A percentile compares a stretch with the other conserved stretches of the same genome.
These are phyloP conservation scores for Pomacea canaliculata DNA, from an alignment of 2,888 invertebrate genomes.

Conservation along the genomic window DNA sequence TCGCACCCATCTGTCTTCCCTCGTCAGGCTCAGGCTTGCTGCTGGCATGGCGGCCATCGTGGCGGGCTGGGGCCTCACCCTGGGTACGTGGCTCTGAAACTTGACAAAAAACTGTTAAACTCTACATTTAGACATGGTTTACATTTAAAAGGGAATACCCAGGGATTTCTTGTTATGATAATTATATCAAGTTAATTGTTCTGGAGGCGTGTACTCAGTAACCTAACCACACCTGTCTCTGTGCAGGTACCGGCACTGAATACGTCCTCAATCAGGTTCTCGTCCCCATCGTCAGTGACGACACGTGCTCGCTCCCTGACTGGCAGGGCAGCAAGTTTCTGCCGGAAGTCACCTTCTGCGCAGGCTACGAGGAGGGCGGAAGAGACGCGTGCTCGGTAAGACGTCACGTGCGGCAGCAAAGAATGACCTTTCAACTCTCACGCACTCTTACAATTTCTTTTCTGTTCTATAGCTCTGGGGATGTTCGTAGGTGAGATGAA, in stretches of 20 bases:
- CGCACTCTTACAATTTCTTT: neutral
- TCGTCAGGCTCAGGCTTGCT: conserved; percentile 34
- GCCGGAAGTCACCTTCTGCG: conserved; percentile 71
- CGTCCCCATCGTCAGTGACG: conserved; percentile 48
- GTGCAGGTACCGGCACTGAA: conserved; percentile 49
- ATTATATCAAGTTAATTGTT: no score
- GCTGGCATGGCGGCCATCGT: conserved; percentile 44
- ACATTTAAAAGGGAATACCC: no score
- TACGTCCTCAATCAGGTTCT: conserved; percentile 51
- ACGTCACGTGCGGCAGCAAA: neutral
- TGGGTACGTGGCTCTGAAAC: conserved; percentile 28
- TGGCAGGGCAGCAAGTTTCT: conserved; percentile 44
- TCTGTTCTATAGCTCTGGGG: neutral
- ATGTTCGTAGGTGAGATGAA: no score
- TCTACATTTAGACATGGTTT: no score
- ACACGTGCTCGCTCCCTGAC: conserved; percentile 41
- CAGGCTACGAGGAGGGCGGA: conserved; percentile 52
- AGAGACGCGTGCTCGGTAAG: conserved; percentile 54
- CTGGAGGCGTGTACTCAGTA: no score
- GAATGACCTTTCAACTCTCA: neutral
- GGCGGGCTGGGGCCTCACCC: conserved; percentile 55
- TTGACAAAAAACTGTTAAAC: no score
- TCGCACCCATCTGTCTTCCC: conserved; percentile 42
- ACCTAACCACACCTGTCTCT: no score
- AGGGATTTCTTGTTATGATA: no score